A percentile compares a stretch with the other conserved stretches of the same genome.
Conservation (phyloP, 2,113 vertebrate species). For the Penelope pileata region DNA sequence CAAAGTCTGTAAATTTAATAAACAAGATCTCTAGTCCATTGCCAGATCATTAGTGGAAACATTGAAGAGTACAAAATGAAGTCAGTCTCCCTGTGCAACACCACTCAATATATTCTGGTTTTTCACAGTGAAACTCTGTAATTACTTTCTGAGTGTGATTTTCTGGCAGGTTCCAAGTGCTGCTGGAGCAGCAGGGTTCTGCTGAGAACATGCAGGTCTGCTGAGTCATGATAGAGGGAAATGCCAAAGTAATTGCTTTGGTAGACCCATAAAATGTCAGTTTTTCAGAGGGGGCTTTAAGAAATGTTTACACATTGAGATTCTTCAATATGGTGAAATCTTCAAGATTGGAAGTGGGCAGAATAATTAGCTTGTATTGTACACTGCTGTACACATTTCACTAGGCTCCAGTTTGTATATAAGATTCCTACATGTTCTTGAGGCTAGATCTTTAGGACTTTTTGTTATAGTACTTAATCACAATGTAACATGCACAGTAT, state of each 20-base stretch:
- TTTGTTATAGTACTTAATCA: background rate
- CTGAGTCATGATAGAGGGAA: background rate
- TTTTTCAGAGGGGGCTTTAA: background rate
- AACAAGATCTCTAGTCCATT: background rate
- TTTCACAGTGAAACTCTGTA: background rate
- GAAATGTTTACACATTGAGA: background rate
- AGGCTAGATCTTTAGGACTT: background rate
- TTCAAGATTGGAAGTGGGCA: background rate
- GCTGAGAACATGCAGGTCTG: background rate
- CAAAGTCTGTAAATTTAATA: background rate
- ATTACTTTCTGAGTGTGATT: background rate
- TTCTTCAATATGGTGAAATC: background rate
- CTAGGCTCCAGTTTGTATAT: background rate
- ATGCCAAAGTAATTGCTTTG: background rate
- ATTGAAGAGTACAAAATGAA: rapidly evolving
- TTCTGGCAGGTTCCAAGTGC: background rate
- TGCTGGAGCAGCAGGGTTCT: background rate
- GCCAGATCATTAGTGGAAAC: background rate
- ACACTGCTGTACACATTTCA: rapidly evolving
- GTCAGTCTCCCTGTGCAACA: background rate
- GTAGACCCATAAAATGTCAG: background rate
- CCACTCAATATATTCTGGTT: background rate
- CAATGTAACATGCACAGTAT: background rate
- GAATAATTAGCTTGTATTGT: background rate
- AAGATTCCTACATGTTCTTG: background rate